Percentiles rank a stretch among this genome's conserved stretches.
Evolutionary conservation across 1,140 invertebrate species (phyloP).

Genomic region (Hyposmocoma kahamanoa): DNA sequence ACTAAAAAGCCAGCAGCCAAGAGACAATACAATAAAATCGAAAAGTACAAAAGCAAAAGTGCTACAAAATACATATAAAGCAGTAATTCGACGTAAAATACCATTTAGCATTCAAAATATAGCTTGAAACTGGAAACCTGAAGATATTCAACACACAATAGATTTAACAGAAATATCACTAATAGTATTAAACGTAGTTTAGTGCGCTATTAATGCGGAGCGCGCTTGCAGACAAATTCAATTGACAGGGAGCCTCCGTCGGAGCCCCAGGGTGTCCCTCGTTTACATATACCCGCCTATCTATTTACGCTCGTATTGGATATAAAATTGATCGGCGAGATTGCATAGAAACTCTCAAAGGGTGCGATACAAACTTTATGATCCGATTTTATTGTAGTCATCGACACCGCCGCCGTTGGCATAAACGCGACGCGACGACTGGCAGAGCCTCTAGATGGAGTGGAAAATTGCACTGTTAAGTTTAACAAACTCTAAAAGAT

Average conservation of each 20-base stretch:
- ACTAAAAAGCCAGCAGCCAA: no score
- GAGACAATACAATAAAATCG: no score
- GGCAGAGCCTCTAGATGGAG: constrained; percentile 8
- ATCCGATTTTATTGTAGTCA: constrained; percentile 49
- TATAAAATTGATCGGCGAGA: constrained; percentile 55
- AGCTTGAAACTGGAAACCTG: no score
- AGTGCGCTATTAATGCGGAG: constrained; percentile 56
- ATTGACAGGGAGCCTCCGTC: constrained; percentile 58
- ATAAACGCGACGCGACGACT: constrained; percentile 27
- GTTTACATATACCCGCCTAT: constrained; percentile 47
- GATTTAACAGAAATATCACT: constrained; percentile 57
- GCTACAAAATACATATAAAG: no score
- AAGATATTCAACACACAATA: constrained; percentile 39
- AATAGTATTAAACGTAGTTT: constrained; percentile 55
- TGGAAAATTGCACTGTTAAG: constrained; percentile 20
- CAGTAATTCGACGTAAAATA: no score
- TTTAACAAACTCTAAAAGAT: no score
- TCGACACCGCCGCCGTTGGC: constrained; percentile 29
- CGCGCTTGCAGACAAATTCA: constrained; percentile 70
- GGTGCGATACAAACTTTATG: constrained; percentile 44
- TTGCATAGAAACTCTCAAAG: constrained; percentile 48
- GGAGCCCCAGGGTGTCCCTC: constrained; percentile 46
- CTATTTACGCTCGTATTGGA: constrained; percentile 59
- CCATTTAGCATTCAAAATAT: no score
- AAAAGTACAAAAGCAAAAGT: no score